Evolutionary conservation across 2,888 invertebrate genomes (phyloP), one percentile per base, ranked within the genome.

Genomic region (Cancer borealis): DNA sequence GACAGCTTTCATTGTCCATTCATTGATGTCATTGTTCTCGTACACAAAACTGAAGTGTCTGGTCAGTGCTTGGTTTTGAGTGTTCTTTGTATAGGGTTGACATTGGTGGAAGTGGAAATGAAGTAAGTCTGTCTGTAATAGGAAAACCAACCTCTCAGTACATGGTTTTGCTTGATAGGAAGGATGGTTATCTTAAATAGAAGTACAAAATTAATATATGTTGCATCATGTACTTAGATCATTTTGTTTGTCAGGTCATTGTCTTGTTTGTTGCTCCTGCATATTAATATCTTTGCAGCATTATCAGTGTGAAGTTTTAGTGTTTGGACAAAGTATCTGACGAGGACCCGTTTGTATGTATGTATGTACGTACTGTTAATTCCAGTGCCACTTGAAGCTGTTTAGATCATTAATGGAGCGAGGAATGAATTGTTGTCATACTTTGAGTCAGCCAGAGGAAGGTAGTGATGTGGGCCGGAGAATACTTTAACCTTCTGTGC

Each of bases 181-280:
- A 39, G 39, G 39, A 84, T 12, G 84, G 39, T 84, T 12, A 84
- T 84, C 84, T 84, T 84, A 39, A 39, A 73, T 39, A 84, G 39
- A 84, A 84, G 84, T 84, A 84, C 84, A 84, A 84, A 84, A 84
- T 84, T 84, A 84, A 39, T 84, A 84, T 84, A 84, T 84, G 73
- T 84, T 84, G 84, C 84, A 84, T 39, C 84, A 84, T 84, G 84
- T 84, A 84, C 84, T 84, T 84, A 84, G 39, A 39, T 39, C 12
- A 73, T 73, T 39, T 84, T 39, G 39, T 84, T 84, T 84, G 84
- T 84, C 84, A n/a, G 84, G 39, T 39, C 84, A 14, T 84, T 84
- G 39, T 39, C 39, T 84, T 39, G 30, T 84, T 30, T 84, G 30
- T 84, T 84, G 12, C 39, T 84, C 84, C 39, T 84, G 84, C 84